Conservation (phyloP, 2,113 vertebrate genomes). For the Phaethon lepturus region DNA sequence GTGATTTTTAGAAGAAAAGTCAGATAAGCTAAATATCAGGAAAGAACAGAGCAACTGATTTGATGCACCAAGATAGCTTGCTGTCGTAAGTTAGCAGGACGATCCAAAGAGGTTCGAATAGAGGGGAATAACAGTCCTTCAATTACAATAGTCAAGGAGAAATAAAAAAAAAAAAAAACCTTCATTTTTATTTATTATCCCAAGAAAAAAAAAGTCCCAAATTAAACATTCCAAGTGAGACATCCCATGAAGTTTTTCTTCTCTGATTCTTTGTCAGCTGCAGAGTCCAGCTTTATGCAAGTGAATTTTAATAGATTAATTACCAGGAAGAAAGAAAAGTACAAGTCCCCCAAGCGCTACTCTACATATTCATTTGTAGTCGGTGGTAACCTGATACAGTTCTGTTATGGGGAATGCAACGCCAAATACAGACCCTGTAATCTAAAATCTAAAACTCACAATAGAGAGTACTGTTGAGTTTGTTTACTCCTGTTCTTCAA, state of each 20-base stretch:
- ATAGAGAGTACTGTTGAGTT: background rate
- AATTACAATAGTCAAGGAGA: background rate
- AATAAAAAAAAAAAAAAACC: background rate
- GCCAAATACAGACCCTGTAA: background rate
- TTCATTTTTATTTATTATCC: background rate
- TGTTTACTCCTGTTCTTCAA: background rate
- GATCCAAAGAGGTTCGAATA: background rate
- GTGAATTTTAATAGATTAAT: background rate
- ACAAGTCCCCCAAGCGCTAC: background rate
- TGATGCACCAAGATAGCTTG: background rate
- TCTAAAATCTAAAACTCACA: background rate
- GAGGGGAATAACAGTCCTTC: background rate
- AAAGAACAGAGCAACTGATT: background rate
- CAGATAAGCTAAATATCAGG: background rate
- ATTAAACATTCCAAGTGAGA: background rate
- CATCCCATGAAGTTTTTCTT: background rate
- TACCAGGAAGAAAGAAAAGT: background rate
- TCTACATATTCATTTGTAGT: background rate
- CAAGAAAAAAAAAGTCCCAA: background rate
- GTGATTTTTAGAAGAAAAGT: background rate
- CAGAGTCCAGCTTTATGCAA: background rate
- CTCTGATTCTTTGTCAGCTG: background rate
- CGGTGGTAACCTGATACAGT: fast-evolving
- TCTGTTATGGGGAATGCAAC: background rate
- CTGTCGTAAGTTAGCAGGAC: background rate